Conservation (phyloP, 2,797 vertebrate species). For the Telmatherina bonti region DNA sequence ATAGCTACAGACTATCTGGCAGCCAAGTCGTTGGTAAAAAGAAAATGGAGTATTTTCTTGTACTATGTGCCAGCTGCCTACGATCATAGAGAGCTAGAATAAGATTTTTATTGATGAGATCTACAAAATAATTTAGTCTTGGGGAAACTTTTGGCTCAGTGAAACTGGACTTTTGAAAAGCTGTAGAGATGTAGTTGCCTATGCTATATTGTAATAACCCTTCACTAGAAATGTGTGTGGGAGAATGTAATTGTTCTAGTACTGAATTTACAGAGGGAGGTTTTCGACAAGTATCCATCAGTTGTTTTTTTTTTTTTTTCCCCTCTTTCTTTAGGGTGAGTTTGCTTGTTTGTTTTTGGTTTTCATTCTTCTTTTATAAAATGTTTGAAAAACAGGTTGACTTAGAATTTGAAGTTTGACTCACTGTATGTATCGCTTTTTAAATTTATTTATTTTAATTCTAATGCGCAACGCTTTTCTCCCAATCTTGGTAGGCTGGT, state of each 20-base stretch:
- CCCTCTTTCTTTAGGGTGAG: slow-evolving; percentile 72
- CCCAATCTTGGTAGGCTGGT: slow-evolving; percentile 82
- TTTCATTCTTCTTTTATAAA: slow-evolving; percentile 40
- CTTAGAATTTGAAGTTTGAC: slow-evolving; percentile 83
- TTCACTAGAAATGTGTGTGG: slow-evolving; percentile 80
- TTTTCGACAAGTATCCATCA: slow-evolving; percentile 73
- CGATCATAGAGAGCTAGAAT: slow-evolving; percentile 71
- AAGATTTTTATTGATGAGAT: slow-evolving; percentile 65
- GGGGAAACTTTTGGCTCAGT: slow-evolving; percentile 66
- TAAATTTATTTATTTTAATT: slow-evolving; percentile 85
- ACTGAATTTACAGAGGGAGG: slow-evolving; percentile 64
- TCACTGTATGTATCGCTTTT: slow-evolving; percentile 84
- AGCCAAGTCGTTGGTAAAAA: slow-evolving; percentile 62
- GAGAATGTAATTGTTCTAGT: slow-evolving; percentile 82
- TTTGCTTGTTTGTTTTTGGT: slow-evolving; percentile 64
- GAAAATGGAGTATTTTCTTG: slow-evolving; percentile 67
- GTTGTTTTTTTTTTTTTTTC: slow-evolving; percentile 75
- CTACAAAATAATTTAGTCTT: slow-evolving; percentile 70
- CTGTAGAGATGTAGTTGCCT: slow-evolving; percentile 80
- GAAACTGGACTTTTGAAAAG: slow-evolving; percentile 78
- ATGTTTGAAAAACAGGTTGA: slow-evolving; percentile 63
- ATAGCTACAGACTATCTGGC: slow-evolving; percentile 70
- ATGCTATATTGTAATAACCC: slow-evolving; percentile 77
- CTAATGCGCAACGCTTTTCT: slow-evolving; percentile 79
- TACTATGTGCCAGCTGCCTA: slow-evolving; percentile 81